Conservation (phyloP, 2,797 vertebrate species). For the Rhynchonycteris naso region DNA sequence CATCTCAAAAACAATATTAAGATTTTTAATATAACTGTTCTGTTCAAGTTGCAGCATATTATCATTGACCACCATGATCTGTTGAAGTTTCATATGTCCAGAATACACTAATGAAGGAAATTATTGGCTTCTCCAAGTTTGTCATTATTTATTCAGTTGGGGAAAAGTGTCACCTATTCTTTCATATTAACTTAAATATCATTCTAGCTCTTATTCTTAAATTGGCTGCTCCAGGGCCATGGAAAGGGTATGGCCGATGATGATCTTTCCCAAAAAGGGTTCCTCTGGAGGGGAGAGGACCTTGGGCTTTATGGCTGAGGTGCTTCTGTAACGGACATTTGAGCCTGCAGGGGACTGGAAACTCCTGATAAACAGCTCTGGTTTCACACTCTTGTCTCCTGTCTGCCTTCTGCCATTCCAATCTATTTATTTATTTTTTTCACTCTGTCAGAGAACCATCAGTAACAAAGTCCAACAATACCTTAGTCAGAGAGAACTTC, state of each 20-base stretch:
- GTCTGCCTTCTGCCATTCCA: not conserved
- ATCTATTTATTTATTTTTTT: not conserved
- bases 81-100: not conserved
- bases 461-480: not conserved
- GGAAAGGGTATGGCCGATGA: not conserved
- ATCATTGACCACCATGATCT: not conserved
- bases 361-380: not conserved
- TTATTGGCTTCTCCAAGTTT: not conserved
- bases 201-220: not conserved
- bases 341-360: not conserved
- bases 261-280: not conserved
- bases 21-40: not conserved
- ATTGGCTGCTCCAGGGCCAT: not conserved
- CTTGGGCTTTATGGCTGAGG: not conserved
- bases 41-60: not conserved
- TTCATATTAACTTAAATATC: not conserved
- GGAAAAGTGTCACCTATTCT: not conserved
- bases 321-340: not conserved
- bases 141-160: not conserved
- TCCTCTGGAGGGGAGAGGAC: not conserved
- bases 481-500: conserved; percentile 11
- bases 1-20: not conserved
- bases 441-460: conserved; percentile 13
- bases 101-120: not conserved
- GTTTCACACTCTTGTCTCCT: not conserved